Conservation (phyloP, 1,140 invertebrate genomes). For the Pseudomyrmex concolor region DNA sequence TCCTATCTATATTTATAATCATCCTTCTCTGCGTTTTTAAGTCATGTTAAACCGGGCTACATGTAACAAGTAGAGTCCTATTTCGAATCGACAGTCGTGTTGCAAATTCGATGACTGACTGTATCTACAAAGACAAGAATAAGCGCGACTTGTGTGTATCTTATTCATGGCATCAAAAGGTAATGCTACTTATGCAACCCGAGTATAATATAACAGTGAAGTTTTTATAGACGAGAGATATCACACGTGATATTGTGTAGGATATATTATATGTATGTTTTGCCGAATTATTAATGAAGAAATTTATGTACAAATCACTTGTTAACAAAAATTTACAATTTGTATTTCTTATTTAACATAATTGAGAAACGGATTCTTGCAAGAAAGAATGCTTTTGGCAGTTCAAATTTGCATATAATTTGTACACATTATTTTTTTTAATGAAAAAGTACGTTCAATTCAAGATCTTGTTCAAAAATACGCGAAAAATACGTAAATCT, state of each 20-base stretch:
- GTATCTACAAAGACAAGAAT: constrained; percentile 77
- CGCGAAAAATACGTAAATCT: constrained; percentile 45
- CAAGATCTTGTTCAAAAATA: constrained; percentile 52
- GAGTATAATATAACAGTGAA: constrained; percentile 55
- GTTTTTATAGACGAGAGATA: constrained; percentile 67
- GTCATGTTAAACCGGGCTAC: constrained; percentile 73
- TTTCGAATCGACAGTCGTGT: constrained; percentile 74
- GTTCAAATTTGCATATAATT: constrained; percentile 56
- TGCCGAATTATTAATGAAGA: not conserved
- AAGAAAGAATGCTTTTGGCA: constrained; percentile 43
- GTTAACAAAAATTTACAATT: constrained; percentile 63
- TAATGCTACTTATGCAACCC: constrained; percentile 68
- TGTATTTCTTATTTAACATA: constrained; percentile 49
- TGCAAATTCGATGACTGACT: constrained; percentile 77
- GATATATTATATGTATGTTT: constrained; percentile 58
- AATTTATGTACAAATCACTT: constrained; percentile 56
- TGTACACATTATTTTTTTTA: constrained; percentile 21
- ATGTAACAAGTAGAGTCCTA: constrained; percentile 70
- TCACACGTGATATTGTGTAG: constrained; percentile 37
- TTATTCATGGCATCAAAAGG: constrained; percentile 52
- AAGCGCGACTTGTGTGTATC: constrained; percentile 55
- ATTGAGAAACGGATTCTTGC: constrained; percentile 19
- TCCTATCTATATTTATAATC: constrained; percentile 6
- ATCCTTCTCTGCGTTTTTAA: constrained; percentile 56
- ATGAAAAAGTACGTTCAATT: constrained; percentile 32